These are phyloP conservation scores for Anthoscopus minutus DNA, from an alignment of 2,113 vertebrate genomes.

Conservation along the genomic window DNA sequence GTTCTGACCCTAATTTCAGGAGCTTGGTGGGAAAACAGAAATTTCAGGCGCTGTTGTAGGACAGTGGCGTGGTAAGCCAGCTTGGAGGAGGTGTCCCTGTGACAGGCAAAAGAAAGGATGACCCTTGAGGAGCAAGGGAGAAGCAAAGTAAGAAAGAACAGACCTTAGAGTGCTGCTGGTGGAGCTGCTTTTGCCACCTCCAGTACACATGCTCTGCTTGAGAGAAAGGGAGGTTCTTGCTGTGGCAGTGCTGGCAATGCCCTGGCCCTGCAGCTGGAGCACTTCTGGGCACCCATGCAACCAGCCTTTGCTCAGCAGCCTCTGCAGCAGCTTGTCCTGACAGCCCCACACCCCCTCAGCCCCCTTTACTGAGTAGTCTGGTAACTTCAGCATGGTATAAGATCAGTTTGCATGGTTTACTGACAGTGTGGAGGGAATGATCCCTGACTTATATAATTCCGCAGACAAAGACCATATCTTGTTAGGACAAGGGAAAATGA, in stretches of 20 bases:
- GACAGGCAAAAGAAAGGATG: neutral
- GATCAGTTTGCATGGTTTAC: neutral
- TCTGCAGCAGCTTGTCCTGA: neutral
- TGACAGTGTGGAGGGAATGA: neutral
- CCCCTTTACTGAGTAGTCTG: neutral
- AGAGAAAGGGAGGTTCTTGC: neutral
- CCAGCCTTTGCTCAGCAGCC: neutral
- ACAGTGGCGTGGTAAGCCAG: neutral
- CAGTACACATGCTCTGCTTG: accelerated
- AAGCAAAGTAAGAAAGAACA: neutral
- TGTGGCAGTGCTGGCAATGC: no score
- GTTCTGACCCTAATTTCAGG: neutral
- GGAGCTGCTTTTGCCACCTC: neutral
- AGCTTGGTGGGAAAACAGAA: neutral
- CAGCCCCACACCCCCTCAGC: no score
- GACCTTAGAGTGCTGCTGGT: neutral
- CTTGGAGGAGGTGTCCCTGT: neutral
- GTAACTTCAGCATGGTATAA: neutral
- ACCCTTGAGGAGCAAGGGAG: neutral
- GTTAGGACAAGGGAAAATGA: neutral
- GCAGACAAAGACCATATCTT: neutral
- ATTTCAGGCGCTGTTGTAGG: neutral
- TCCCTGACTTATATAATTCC: neutral
- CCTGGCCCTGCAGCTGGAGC: neutral
- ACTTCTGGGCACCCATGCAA: neutral